Percentiles rank a stretch among this genome's conserved stretches.
phyloP scores from a whole-genome alignment of 2,888 invertebrate genomes.

The Nymphalis polychloros region DNA sequence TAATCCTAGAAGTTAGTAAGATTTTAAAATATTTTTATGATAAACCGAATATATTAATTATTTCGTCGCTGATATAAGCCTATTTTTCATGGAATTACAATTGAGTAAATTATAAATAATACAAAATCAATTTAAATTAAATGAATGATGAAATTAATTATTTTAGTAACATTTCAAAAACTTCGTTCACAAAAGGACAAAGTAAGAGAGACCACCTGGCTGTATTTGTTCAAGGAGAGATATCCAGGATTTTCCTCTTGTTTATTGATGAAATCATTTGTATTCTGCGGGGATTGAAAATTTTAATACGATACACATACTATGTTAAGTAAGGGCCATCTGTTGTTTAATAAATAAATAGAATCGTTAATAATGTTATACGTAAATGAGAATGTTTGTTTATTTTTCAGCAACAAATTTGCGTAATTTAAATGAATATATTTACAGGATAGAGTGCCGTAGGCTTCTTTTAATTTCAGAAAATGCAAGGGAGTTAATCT shows the following conservation, averaged over 20 bases:
- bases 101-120: no score
- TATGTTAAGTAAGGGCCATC: not conserved
- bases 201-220: constrained; percentile 22
- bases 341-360: not conserved
- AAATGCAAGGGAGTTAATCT: no score
- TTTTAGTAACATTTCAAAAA: not conserved
- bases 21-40: no score
- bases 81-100: no score
- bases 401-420: not conserved
- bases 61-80: no score
- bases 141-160: not conserved
- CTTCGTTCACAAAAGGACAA: constrained; percentile 11
- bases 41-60: no score
- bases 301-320: constrained; percentile 15
- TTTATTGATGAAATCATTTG: constrained; percentile 30
- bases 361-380: not conserved
- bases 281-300: constrained; percentile 20
- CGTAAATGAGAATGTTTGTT: not conserved
- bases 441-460: no score
- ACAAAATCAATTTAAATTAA: not conserved
- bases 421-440: no score
- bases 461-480: no score
- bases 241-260: constrained; percentile 31
- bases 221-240: constrained; percentile 17
- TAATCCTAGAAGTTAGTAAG: no score